Percentiles rank a stretch among this genome's conserved stretches.
Evolutionary conservation across 2,797 vertebrate species (phyloP).

Genomic region (Holocentrus rufus): DNA sequence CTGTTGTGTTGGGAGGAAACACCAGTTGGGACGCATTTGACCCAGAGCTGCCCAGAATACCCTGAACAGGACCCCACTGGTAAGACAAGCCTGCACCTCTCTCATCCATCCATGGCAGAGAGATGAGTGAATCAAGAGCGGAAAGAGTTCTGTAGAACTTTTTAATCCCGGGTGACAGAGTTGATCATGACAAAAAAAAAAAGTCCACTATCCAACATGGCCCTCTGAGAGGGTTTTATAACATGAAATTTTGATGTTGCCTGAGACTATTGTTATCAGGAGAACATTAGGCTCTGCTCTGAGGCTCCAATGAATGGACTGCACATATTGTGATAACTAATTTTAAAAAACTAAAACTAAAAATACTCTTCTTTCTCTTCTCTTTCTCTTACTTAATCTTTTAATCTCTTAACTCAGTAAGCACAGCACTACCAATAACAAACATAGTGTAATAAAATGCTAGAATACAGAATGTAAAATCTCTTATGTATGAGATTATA

Average conservation of each 20-base stretch:
- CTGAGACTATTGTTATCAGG: not conserved
- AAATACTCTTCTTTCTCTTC: too few relatives aligned
- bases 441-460: too few relatives aligned
- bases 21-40: constrained; percentile 82
- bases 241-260: not conserved
- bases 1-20: constrained; percentile 95
- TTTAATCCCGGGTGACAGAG: constrained; percentile 18
- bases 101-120: constrained; percentile 1
- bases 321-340: not conserved
- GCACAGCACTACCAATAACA: not conserved
- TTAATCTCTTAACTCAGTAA: too few relatives aligned
- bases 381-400: too few relatives aligned
- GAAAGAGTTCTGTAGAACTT: not conserved
- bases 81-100: constrained; percentile 66
- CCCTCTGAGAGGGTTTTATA: not conserved
- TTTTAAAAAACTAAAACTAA: too few relatives aligned
- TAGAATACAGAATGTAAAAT: not conserved
- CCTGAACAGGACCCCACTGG: constrained; percentile 85
- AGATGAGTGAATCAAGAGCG: not conserved
- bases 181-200: not conserved
- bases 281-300: not conserved
- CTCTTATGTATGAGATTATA: not conserved
- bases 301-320: not conserved
- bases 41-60: constrained; percentile 88
- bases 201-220: not conserved